Evolutionary conservation across 2,888 invertebrate genomes (phyloP).

Genomic region (Hirudinaria manillensis): DNA sequence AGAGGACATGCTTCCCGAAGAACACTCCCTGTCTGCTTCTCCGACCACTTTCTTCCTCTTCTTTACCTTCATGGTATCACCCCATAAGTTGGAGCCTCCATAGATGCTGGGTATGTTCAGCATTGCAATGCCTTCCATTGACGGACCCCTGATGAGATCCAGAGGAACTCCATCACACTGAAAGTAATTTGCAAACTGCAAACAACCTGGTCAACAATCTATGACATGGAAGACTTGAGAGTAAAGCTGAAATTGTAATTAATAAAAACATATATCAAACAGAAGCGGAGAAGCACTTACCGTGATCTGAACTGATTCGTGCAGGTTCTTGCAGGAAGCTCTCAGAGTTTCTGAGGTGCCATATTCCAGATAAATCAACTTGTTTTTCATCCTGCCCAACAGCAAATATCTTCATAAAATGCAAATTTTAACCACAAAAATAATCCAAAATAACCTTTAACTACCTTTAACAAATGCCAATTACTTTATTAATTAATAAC

Average conservation of each 20-base stretch:
- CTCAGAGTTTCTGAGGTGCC: slow-evolving; percentile 93
- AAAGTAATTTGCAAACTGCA: slow-evolving; percentile 5
- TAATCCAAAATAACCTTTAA: background rate
- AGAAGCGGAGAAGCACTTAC: slow-evolving; percentile 56
- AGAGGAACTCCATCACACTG: slow-evolving; percentile 88
- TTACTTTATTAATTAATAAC: background rate
- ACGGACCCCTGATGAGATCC: slow-evolving; percentile 82
- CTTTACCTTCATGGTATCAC: slow-evolving; percentile 56
- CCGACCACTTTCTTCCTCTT: slow-evolving; percentile 50
- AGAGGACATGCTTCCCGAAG: slow-evolving; percentile 69
- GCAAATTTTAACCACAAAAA: background rate
- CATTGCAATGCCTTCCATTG: slow-evolving; percentile 87
- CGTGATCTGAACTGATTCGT: slow-evolving; percentile 89
- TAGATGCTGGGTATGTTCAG: slow-evolving; percentile 96
- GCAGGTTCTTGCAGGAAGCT: slow-evolving; percentile 92
- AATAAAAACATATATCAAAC: background rate
- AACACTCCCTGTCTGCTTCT: slow-evolving; percentile 56
- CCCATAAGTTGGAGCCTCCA: slow-evolving; percentile 97
- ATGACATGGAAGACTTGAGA: background rate
- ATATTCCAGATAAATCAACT: slow-evolving; percentile 96
- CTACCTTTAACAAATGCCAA: background rate
- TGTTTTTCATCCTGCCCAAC: slow-evolving; percentile 75
- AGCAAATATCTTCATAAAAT: background rate
- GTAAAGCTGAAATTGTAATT: background rate
- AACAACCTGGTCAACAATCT: background rate